Conservation (phyloP, 2,113 vertebrate species). For the Mormyrus lacerda region DNA sequence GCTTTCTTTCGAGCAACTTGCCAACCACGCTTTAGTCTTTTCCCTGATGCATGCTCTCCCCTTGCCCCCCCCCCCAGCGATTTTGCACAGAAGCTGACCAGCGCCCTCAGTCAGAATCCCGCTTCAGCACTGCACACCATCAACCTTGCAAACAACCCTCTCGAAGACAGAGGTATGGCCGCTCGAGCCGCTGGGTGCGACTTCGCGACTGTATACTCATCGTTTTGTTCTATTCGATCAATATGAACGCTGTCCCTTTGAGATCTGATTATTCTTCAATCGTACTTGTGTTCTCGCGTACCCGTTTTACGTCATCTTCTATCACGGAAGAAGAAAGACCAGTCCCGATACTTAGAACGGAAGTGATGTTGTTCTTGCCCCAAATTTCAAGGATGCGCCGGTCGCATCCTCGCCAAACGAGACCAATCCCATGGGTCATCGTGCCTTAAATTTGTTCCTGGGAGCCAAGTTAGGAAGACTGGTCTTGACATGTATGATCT, state of each 20-base stretch:
- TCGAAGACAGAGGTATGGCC: conserved; percentile 85
- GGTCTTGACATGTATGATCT: not conserved
- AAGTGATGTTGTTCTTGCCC: not conserved
- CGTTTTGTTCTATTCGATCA: not conserved
- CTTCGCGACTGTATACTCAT: not conserved
- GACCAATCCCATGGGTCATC: not conserved
- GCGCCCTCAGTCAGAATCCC: conserved; percentile 78
- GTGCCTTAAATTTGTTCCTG: not conserved
- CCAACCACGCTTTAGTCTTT: not conserved
- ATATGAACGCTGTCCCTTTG: not conserved
- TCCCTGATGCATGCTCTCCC: not conserved
- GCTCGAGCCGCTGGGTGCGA: not conserved
- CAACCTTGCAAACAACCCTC: conserved; percentile 88
- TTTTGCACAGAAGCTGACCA: conserved; percentile 90
- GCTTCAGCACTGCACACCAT: conserved; percentile 87
- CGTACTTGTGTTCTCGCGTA: not conserved
- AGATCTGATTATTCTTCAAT: not conserved
- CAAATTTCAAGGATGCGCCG: not conserved
- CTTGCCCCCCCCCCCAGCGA: conserved; percentile 62
- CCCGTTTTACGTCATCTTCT: not conserved
- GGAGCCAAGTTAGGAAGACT: not conserved
- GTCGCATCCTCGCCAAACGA: not conserved
- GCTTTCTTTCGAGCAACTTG: not conserved
- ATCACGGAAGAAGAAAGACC: not conserved
- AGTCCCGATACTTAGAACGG: not conserved